Percentiles rank a stretch among this genome's conserved stretches.
phyloP scores from a whole-genome alignment of 1,140 invertebrate genomes.

The Oryctes rhinoceros region DNA sequence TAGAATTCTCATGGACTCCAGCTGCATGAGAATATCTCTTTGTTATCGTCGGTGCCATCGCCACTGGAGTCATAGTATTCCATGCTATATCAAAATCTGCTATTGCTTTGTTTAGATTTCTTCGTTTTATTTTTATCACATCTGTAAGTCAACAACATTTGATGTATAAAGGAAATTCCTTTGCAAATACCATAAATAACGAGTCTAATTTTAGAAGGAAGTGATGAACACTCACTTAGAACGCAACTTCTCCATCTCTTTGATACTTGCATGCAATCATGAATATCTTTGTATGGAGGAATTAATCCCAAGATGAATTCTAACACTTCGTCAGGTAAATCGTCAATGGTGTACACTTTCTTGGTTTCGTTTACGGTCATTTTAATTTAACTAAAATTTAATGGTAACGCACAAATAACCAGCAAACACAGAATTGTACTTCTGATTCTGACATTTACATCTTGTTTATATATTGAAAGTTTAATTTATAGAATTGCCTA shows the following conservation, averaged over 20 bases:
- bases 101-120: slow-evolving; percentile 74
- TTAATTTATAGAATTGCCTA: not conserved
- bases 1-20: slow-evolving; percentile 81
- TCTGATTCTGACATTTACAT: slow-evolving; percentile 25
- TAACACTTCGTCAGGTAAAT: slow-evolving; percentile 90
- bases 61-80: slow-evolving; percentile 66
- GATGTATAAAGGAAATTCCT: slow-evolving; percentile 38
- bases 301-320: slow-evolving; percentile 90
- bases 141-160: slow-evolving; percentile 64
- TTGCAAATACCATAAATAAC: slow-evolving; percentile 31
- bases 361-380: slow-evolving; percentile 38
- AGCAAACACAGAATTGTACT: slow-evolving; percentile 19
- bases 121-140: slow-evolving; percentile 74
- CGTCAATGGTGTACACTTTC: slow-evolving; percentile 64
- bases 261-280: slow-evolving; percentile 84
- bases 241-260: slow-evolving; percentile 84
- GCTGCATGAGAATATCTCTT: slow-evolving; percentile 93
- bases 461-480: slow-evolving; percentile 28
- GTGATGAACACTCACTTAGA: slow-evolving; percentile 71
- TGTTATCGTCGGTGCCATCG: slow-evolving; percentile 76
- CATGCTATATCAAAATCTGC: slow-evolving; percentile 74
- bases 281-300: slow-evolving; percentile 89
- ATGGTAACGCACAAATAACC: not conserved
- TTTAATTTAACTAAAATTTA: slow-evolving; percentile 34
- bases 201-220: slow-evolving; percentile 39